Evolutionary conservation across 2,888 invertebrate genomes (phyloP).

Genomic region (Sarcophaga carnaria): DNA sequence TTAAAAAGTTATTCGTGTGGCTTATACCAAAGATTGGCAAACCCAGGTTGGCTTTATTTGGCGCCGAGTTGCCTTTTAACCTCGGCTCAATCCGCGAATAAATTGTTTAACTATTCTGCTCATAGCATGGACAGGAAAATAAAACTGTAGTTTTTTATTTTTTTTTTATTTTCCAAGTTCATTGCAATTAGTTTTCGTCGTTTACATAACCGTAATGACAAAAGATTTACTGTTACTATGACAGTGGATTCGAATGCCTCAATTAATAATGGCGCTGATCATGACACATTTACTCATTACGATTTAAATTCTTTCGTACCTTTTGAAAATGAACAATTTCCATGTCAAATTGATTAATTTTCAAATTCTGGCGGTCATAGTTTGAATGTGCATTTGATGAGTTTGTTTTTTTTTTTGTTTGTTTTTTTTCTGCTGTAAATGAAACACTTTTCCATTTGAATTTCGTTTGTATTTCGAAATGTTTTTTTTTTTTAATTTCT

Average conservation of each 20-base stretch:
- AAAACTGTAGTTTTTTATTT: no score
- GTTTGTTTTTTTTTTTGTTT: constrained; percentile 18
- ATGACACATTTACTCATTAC: constrained; percentile 58
- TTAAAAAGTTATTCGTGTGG: no score
- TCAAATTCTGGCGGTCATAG: constrained; percentile 64
- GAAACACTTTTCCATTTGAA: constrained; percentile 4
- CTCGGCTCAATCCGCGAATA: no score
- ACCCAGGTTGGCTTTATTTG: no score
- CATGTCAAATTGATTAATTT: constrained; percentile 64
- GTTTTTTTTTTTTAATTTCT: constrained; percentile 44
- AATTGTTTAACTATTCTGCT: no score
- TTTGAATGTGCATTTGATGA: constrained; percentile 42
- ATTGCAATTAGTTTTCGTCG: constrained; percentile 50
- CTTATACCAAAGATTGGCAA: no score
- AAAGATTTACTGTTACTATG: background rate
- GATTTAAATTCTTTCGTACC: constrained; percentile 29
- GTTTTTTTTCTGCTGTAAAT: constrained; percentile 26
- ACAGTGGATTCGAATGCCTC: background rate
- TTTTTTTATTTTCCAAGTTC: constrained; percentile 6
- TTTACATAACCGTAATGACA: background rate
- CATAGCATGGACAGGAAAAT: no score
- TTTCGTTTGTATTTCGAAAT: background rate
- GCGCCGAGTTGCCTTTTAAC: no score
- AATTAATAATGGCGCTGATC: constrained; percentile 67
- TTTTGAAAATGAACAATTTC: constrained; percentile 27